Base-by-base conservation (phyloP, 1,140 invertebrate genomes). In the Ips nitidus region DNA sequence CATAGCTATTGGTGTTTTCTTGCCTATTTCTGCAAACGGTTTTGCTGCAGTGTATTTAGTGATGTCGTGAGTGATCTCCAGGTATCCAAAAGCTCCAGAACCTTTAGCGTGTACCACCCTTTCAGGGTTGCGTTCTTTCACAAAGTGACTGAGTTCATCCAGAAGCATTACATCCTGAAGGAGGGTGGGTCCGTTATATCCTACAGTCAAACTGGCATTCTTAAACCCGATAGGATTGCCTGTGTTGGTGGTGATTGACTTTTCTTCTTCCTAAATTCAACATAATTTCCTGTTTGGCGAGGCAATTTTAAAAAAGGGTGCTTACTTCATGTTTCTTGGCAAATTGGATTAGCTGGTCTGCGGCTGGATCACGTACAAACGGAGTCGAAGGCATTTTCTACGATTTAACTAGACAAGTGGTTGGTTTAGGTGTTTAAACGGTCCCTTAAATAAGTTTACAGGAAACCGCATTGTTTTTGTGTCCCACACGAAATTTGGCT, bases 101-200 rank as follows among this genome's bases (percentile, higher is more conserved):
- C 97, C 97, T 83, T 98, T 98, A 1, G 97, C 97, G 82, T 99
- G 97, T 0, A 98, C 97, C 1, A 98, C 97, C 77, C 97, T 86
- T 81, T 99, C 97, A 0, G 97, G 97, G 75, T 99, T 98, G 63
- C 98, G 85, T 80, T 99, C 98, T 45, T 96, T 86, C 79, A 92
- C 90, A 80, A 99, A 99, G 75, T 98, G 93, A 0, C 94, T 89
- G 80, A 98, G 90, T 82, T 98, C 94, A 83, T 99, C 97, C 36
- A 97, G 79, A 75, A 93, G 92, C 62, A 90, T 87, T 45, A 88
- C 88, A 84, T 99, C 97, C 81, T 98, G 94, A 8, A 99, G 80
- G 0, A 99, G 83, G 4, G 93, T 81, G 0, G 97, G 95, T 1
- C 98, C 97, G 61, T 90, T 84, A 38, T 90, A 89, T 7, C 97